phyloP scores from a whole-genome alignment of 2,888 invertebrate species.

The Caenorhabditis becei region DNA sequence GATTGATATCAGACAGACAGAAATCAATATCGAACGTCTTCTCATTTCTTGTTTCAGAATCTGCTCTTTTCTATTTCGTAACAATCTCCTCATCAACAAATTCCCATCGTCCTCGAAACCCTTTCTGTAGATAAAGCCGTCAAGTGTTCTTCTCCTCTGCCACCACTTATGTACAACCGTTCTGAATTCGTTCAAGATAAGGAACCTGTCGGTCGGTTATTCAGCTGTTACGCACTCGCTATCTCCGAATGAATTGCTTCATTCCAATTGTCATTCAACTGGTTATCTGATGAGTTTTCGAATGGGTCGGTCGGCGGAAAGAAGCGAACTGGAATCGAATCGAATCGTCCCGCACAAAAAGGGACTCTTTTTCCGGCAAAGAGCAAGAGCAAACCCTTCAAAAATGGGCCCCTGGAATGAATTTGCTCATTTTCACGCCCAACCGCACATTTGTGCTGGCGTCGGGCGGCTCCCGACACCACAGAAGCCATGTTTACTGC shows the following conservation, averaged over 20 bases:
- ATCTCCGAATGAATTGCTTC: constrained; percentile 6
- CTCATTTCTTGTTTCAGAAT: no score
- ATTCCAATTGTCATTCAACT: constrained; percentile 2
- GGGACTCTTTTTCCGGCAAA: background rate
- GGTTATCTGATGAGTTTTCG: constrained; percentile 31
- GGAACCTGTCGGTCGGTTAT: constrained; percentile 23
- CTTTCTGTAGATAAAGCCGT: no score
- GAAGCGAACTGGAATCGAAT: constrained; percentile 50
- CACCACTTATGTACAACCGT: no score
- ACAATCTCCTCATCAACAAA: no score
- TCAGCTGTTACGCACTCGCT: constrained; percentile 20
- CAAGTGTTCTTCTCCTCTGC: no score
- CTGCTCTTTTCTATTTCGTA: no score
- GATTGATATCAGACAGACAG: no score
- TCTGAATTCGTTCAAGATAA: constrained; percentile 8
- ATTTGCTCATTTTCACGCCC: constrained; percentile 58
- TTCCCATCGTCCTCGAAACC: no score
- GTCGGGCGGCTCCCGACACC: constrained; percentile 5
- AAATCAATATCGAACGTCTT: no score
- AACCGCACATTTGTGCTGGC: constrained; percentile 45
- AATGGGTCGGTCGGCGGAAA: background rate
- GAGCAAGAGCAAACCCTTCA: constrained; percentile 31
- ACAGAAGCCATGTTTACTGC: constrained; percentile 2
- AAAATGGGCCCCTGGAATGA: constrained; percentile 30
- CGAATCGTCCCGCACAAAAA: no score